A percentile compares a stretch with the other conserved stretches of the same genome.
These are phyloP conservation scores for Heliconius hermathena DNA, from an alignment of 1,140 invertebrate genomes.

Conservation along the genomic window DNA sequence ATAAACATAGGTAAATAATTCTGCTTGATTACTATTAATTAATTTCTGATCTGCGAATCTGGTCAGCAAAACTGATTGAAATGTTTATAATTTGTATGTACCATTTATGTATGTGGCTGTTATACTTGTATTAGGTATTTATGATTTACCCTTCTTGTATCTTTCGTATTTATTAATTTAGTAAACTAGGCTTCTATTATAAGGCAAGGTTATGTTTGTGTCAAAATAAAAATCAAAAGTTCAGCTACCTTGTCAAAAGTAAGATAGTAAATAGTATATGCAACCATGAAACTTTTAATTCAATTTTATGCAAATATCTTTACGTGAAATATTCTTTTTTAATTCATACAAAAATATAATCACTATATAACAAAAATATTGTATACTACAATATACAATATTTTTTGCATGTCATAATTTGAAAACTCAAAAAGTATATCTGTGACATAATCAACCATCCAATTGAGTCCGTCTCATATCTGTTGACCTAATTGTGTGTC, in stretches of 20 bases:
- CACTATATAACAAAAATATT: not conserved
- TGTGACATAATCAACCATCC: conserved; percentile 34
- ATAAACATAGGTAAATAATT: not conserved
- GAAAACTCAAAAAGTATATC: conserved; percentile 16
- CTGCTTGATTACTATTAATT: not conserved
- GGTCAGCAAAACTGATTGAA: too few species aligned
- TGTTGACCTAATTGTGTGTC: conserved; percentile 45
- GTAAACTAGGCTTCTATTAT: not conserved
- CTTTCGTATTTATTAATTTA: not conserved
- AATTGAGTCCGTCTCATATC: conserved; percentile 44
- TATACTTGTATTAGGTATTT: too few species aligned
- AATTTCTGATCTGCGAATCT: not conserved
- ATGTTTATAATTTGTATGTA: too few species aligned
- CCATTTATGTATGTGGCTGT: too few species aligned
- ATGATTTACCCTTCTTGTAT: too few species aligned
- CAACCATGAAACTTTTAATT: not conserved
- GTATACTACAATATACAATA: not conserved
- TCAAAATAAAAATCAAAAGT: not conserved
- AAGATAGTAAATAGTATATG: too few species aligned
- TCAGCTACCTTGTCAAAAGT: too few species aligned
- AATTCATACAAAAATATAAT: not conserved
- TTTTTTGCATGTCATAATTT: not conserved
- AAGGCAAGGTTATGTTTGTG: not conserved
- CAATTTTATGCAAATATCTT: not conserved
- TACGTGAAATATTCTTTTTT: not conserved